phyloP scores from a whole-genome alignment of 2,888 invertebrate species.

The Acanthoscelides obtectus region DNA sequence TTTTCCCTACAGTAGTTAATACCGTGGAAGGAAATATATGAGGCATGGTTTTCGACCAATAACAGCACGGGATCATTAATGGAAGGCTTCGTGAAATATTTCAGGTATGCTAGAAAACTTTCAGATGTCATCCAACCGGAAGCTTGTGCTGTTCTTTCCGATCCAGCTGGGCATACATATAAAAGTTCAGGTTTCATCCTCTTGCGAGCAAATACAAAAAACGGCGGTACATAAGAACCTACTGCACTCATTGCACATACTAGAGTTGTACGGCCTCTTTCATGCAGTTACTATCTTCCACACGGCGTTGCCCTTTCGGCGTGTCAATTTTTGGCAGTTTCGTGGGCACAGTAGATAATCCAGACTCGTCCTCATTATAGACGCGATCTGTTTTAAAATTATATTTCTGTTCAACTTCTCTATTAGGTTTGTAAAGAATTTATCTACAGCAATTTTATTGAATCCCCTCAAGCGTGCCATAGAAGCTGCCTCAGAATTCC shows the following conservation, averaged over 20 bases:
- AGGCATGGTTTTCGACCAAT: slow-evolving; percentile 7
- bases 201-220: background rate
- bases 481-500: background rate
- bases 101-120: background rate
- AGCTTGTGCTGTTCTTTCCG: background rate
- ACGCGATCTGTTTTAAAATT: too few relatives aligned
- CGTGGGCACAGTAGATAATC: background rate
- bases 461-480: background rate
- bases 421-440: background rate
- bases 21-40: slow-evolving; percentile 5
- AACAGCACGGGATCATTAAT: background rate
- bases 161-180: background rate
- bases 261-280: background rate
- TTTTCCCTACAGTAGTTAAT: slow-evolving; percentile 11
- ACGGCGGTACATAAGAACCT: background rate
- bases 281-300: too few relatives aligned
- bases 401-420: background rate
- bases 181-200: slow-evolving; percentile 1
- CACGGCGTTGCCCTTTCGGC: background rate
- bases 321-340: background rate
- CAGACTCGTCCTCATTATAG: too few relatives aligned
- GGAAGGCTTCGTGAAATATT: background rate
- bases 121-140: slow-evolving; percentile 1
- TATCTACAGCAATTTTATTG: background rate
- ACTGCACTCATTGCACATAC: background rate